Base-by-base conservation (phyloP, 2,888 invertebrate genomes). In the Cosmia trapezina region DNA sequence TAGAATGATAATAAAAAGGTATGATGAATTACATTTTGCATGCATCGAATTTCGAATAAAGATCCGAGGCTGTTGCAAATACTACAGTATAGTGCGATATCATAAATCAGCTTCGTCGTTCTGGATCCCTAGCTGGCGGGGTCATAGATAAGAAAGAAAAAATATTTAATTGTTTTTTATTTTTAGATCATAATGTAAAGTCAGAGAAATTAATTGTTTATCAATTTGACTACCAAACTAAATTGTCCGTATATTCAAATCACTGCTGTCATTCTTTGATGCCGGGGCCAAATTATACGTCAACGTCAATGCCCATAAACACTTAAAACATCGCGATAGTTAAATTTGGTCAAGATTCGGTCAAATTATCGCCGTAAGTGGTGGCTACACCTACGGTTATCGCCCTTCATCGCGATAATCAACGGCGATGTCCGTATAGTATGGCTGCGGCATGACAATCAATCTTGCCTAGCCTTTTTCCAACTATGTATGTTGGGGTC, bases 21-120 rank as follows among this genome's bases (percentile, higher is more conserved):
- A 19, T 61, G 62, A 11, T 41, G 12, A 70, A 74, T 79, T 79
- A 33, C 1, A 57, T 61, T 64, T 57, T 53, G 33, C 53, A 63
- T n/a, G 54, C 63, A 33, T 33, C 53, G 33, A 17, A 53, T 17
- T n/a, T 33, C 53, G 33, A 17, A 53, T 17, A 33, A 53, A 53
- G 17, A n/a, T n/a, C n/a, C n/a, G n/a, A 17, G 9, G n/a, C 51
- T 33, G 14, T 63, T 33, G n/a, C 33, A 14, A 33, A 49, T 49
- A 49, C 4, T 33, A 9, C 6, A 14, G n/a, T 33, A 9, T 62
- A 47, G 47, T 19, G 45, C 12, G 19, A 28, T 12, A 61, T 5
- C 8, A 37, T n/a, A 59, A 37, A 59, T 14, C n/a, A 14, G 37
- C 37, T 37, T 37, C 5, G n/a, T 60, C 37, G 22, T 61, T 61